Percentiles rank a stretch among this genome's conserved stretches.
phyloP scores from a whole-genome alignment of 2,113 vertebrate genomes.

The Forbesichthys papilliferus region DNA sequence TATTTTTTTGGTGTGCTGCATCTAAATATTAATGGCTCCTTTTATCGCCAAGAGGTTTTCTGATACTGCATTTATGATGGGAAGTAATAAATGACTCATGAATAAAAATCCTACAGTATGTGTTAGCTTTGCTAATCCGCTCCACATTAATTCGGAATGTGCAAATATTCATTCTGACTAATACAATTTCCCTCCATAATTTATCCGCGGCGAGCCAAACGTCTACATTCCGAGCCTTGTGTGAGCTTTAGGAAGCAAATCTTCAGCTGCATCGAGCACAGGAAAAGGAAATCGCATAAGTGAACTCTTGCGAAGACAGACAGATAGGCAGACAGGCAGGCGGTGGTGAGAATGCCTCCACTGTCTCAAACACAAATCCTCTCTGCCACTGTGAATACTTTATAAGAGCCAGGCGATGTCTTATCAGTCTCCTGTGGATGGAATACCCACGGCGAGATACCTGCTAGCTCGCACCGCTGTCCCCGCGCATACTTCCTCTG shows the following conservation, averaged over 20 bases:
- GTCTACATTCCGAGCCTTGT: slow-evolving; percentile 24
- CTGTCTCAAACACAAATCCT: slow-evolving; percentile 5
- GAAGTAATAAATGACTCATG: slow-evolving; percentile 40
- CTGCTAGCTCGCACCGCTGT: not conserved
- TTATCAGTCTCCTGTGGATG: slow-evolving; percentile 14
- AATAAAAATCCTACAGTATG: slow-evolving; percentile 8
- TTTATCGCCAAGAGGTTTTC: slow-evolving; percentile 32
- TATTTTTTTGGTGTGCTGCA: not conserved
- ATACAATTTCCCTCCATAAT: slow-evolving; percentile 34
- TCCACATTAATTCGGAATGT: slow-evolving; percentile 41
- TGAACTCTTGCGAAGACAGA: slow-evolving; percentile 23
- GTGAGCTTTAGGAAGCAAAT: slow-evolving; percentile 23
- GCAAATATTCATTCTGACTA: slow-evolving; percentile 53
- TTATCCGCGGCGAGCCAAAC: slow-evolving; percentile 36
- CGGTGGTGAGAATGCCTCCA: no score
- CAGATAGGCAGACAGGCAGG: not conserved
- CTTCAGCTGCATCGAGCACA: slow-evolving; percentile 12
- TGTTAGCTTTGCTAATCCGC: slow-evolving; percentile 46
- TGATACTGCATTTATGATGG: slow-evolving; percentile 44
- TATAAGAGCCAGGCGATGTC: slow-evolving; percentile 9
- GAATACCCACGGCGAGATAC: slow-evolving; percentile 26
- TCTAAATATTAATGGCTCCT: slow-evolving; percentile 38
- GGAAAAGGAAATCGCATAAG: slow-evolving; percentile 24
- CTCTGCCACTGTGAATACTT: not conserved
- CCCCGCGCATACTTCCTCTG: not conserved